Percentiles rank a stretch among this genome's conserved stretches.
These are phyloP conservation scores for Lampris incognitus DNA, from an alignment of 2,113 vertebrate genomes.

Conservation along the genomic window DNA sequence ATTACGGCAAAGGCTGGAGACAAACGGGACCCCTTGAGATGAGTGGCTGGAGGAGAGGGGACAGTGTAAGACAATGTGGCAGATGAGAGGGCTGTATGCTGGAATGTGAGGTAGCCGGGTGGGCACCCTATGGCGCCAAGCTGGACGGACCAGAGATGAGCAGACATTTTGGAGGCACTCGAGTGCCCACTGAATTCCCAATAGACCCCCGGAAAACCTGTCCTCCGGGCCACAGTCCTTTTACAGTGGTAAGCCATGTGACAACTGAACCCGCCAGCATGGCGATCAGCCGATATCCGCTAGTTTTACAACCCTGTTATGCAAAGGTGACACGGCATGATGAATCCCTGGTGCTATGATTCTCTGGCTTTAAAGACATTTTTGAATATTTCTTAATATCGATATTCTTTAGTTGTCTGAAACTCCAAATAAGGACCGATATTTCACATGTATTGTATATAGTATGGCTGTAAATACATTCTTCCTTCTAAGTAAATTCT, in stretches of 20 bases:
- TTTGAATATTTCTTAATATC: neutral
- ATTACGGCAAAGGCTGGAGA: slow-evolving; percentile 50
- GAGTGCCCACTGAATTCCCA: neutral
- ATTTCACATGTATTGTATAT: too few species aligned
- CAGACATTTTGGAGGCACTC: neutral
- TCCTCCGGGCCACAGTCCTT: neutral
- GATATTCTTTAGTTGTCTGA: neutral
- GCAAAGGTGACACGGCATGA: too few species aligned
- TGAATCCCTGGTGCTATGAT: too few species aligned
- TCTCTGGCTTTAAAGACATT: too few species aligned
- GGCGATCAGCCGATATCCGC: neutral
- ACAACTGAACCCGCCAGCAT: neutral
- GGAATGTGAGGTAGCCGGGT: slow-evolving; percentile 13
- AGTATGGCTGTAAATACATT: too few species aligned
- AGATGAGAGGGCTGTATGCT: slow-evolving; percentile 41
- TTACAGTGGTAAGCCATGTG: neutral
- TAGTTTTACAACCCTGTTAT: neutral
- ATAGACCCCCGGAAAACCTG: neutral
- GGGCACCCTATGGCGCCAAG: neutral
- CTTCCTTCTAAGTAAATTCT: too few species aligned
- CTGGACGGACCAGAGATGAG: neutral
- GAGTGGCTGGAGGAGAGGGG: slow-evolving; percentile 55
- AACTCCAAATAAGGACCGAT: neutral
- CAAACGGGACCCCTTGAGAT: slow-evolving; percentile 63
- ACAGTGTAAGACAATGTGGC: slow-evolving; percentile 50